Evolutionary conservation across 2,797 vertebrate genomes (phyloP), one percentile per base, ranked within the genome.

Genomic region (Parambassis ranga): DNA sequence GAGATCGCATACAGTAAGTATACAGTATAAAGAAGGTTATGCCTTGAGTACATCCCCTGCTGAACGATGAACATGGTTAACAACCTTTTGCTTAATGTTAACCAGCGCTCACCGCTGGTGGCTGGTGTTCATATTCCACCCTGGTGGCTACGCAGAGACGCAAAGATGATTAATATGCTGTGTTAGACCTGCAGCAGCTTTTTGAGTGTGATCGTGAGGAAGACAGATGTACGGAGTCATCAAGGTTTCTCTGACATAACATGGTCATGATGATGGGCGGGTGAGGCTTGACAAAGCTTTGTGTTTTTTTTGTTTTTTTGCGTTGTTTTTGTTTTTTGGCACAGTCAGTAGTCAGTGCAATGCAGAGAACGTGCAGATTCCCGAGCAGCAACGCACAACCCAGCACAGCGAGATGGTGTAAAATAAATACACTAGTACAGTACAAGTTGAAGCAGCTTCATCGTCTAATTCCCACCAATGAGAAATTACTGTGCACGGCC

Each of bases 381-480:
- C 32, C 1, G 27, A 79, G 60, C 71, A 79, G 77, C 77, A 79
- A 65, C 65, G 9, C 68, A 59, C 57, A 63, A 65, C 63, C 30
- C 4, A 57, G 42, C 64, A 3, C 28, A 60, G 48, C 5, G 44
- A 63, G 39, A 65, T 6, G 14, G 33, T 65, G 62, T 77, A 1
- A 56, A 69, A 59, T 59, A 19, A 15, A 56, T 69, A 52, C 27
- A 61, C 58, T 65, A 71, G 75, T 47, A 31, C 0, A 6, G 32
- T 7, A 33, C 56, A 31, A 42, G 58, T 44, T 31, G 16, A 60
- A 39, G 42, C 2, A 5, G 65, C 50, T 74, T 51, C 41, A 27
- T 65, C 43, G 73, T 71, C 49, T 87, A 75, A 90, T 91, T 83
- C 71, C 49, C 68, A 82, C 85, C 80, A 79, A 86, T 75, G 77